Base-by-base conservation (phyloP, 2,113 vertebrate genomes). In the Pterocles gutturalis region DNA sequence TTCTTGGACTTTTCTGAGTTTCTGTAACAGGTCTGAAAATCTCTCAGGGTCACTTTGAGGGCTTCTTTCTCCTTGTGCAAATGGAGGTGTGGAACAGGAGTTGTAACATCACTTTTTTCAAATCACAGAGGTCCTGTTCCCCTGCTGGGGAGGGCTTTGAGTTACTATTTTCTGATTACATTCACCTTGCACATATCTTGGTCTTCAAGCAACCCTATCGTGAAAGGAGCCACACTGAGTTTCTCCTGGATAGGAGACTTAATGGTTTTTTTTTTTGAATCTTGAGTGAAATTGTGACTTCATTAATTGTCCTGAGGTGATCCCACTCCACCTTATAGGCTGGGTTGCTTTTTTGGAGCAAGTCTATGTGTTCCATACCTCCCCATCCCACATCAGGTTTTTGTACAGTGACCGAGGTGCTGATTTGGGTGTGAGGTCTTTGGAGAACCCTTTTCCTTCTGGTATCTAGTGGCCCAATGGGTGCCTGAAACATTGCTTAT, bases 121-220 rank as follows among this genome's bases (percentile, higher is more conserved):
- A 34, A 75, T 81, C 43, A 20, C 29, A 75, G 60, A 87, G 79
- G 46, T 87, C 83, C 81, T 25, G 36, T 81, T 93, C 46, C 61
- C 71, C 49, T 96, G 72, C 80, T 95, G 67, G 84, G 69, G 43
- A 96, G 96, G 66, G 71, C 96, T 96, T 91, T 92, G 89, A 97
- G 91, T 92, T 90, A 55, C 73, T 95, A 5, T 97, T 96, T 96
- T 90, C 84, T 83, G 29, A 54, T 90, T n/a, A 14, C 43, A 69
- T 92, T 95, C 87, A 81, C 75, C 96, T 97, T 95, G 91, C 96
- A 80, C 79, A 51, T 93, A 86, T 65, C 80, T 86, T 21, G 36
- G 80, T 84, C 94, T 97, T 95, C 91, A 83, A 53, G 91, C 94
- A 87, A 55, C 65, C 28, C 51, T 64, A 71, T 84, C 7, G 3